Evolutionary conservation across 2,888 invertebrate species (phyloP).

Genomic region (Ichneumoninae sp.): DNA sequence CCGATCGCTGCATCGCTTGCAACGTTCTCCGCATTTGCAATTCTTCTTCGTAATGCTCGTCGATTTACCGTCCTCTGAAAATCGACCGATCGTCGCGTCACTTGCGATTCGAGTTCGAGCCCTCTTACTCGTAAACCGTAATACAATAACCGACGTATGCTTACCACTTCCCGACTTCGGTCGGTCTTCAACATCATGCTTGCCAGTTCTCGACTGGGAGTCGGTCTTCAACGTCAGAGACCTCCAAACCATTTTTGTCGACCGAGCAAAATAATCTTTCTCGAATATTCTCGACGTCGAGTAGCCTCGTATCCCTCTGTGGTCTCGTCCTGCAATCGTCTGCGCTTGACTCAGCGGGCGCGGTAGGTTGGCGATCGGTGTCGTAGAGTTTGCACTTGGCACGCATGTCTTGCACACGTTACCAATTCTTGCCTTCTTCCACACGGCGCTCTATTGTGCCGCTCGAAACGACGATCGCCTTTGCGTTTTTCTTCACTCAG

Average conservation of each 20-base stretch:
- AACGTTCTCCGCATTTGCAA: constrained; percentile 76
- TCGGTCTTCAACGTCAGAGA: constrained; percentile 73
- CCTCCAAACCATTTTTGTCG: constrained; percentile 77
- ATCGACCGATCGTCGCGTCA: not conserved
- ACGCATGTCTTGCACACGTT: constrained; percentile 70
- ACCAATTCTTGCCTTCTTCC: constrained; percentile 64
- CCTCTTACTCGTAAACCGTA: not conserved
- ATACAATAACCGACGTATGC: constrained; percentile 27
- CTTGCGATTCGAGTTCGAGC: not conserved
- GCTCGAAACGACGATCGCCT: not conserved
- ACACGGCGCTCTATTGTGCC: constrained; percentile 48
- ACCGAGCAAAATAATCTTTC: constrained; percentile 39
- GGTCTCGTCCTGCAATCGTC: constrained; percentile 54
- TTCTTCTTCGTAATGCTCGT: constrained; percentile 63
- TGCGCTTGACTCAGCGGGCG: constrained; percentile 42
- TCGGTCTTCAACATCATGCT: constrained; percentile 71
- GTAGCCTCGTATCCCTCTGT: constrained; percentile 26
- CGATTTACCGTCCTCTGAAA: constrained; percentile 64
- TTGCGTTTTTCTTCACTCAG: not conserved
- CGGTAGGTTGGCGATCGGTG: constrained; percentile 66
- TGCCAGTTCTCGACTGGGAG: constrained; percentile 71
- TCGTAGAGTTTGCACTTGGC: constrained; percentile 70
- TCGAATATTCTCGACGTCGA: constrained; percentile 57
- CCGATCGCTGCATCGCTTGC: constrained; percentile 74
- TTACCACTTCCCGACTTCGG: constrained; percentile 72